Percentiles rank a stretch among this genome's conserved stretches.
phyloP scores from a whole-genome alignment of 2,888 invertebrate genomes.

The Lapara coniferarum region DNA sequence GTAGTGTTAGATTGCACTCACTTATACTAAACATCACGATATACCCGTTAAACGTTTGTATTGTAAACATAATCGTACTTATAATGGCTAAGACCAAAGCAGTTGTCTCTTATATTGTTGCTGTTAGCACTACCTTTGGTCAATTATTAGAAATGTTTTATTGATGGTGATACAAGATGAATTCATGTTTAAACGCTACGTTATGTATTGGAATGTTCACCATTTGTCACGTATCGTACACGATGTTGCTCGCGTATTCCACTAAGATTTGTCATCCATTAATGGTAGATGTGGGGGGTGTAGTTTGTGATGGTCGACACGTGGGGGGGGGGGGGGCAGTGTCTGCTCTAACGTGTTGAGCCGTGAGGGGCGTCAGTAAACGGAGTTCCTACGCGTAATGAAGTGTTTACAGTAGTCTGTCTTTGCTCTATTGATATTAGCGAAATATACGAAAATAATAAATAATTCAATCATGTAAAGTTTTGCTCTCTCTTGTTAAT shows the following conservation, averaged over 20 bases:
- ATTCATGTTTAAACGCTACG: slow-evolving; percentile 34
- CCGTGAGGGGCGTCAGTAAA: slow-evolving; percentile 37
- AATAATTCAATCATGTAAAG: slow-evolving; percentile 60
- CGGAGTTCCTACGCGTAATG: slow-evolving; percentile 67
- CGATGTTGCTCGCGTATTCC: slow-evolving; percentile 17
- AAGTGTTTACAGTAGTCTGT: slow-evolving; percentile 53
- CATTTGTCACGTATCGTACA: slow-evolving; percentile 1
- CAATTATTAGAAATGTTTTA: slow-evolving; percentile 80
- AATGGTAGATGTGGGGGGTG: slow-evolving; percentile 3
- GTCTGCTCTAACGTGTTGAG: slow-evolving; percentile 24
- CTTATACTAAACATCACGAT: slow-evolving; percentile 52
- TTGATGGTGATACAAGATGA: slow-evolving; percentile 65
- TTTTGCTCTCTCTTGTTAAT: slow-evolving; percentile 81
- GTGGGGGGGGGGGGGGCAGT: no score
- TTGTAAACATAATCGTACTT: slow-evolving; percentile 70
- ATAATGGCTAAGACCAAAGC: slow-evolving; percentile 77
- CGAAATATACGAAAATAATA: slow-evolving; percentile 53
- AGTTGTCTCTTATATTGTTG: slow-evolving; percentile 71
- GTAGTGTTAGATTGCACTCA: slow-evolving; percentile 51
- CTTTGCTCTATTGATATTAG: slow-evolving; percentile 60
- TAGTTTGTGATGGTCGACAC: neutral
- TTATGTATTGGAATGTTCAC: slow-evolving; percentile 52
- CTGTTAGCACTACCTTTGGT: slow-evolving; percentile 81
- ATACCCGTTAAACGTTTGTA: slow-evolving; percentile 57
- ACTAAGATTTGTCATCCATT: slow-evolving; percentile 3